Percentiles rank a stretch among this genome's conserved stretches.
These are phyloP conservation scores for Dendropsophus ebraccatus DNA, from an alignment of 2,113 vertebrate genomes.

Conservation along the genomic window DNA sequence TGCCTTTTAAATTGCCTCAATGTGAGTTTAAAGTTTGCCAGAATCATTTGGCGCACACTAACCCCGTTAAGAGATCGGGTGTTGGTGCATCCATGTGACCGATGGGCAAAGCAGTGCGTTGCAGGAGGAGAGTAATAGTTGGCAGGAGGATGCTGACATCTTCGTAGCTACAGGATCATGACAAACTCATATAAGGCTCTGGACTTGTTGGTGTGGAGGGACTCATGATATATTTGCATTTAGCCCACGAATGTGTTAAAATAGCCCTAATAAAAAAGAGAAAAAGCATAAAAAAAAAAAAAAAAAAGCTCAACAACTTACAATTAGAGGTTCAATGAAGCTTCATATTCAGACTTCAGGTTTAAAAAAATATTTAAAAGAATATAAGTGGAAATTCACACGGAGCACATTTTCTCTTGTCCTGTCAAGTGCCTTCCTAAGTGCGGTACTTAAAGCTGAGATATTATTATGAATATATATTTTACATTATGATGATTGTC, in stretches of 20 bases:
- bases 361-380: not conserved
- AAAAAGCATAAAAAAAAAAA: not conserved
- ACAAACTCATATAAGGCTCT: too few species aligned
- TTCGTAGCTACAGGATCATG: too few species aligned
- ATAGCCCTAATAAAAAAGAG: not conserved
- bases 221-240: not conserved
- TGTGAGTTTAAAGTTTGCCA: too few species aligned
- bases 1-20: too few species aligned
- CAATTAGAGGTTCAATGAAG: not conserved
- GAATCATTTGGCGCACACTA: too few species aligned
- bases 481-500: constrained; percentile 35
- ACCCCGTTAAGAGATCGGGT: too few species aligned
- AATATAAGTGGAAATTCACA: constrained; percentile 11
- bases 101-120: too few species aligned
- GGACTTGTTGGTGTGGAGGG: too few species aligned
- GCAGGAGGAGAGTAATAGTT: too few species aligned
- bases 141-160: too few species aligned
- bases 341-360: not conserved
- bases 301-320: not conserved
- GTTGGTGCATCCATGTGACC: too few species aligned
- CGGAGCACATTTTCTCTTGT: constrained; percentile 27
- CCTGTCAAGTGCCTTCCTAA: constrained; percentile 13
- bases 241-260: not conserved
- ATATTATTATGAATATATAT: constrained; percentile 51
- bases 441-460: constrained; percentile 23